Percentiles rank a stretch among this genome's conserved stretches.
Evolutionary conservation across 2,888 invertebrate species (phyloP).

Genomic region (Chaetoderma sp.): DNA sequence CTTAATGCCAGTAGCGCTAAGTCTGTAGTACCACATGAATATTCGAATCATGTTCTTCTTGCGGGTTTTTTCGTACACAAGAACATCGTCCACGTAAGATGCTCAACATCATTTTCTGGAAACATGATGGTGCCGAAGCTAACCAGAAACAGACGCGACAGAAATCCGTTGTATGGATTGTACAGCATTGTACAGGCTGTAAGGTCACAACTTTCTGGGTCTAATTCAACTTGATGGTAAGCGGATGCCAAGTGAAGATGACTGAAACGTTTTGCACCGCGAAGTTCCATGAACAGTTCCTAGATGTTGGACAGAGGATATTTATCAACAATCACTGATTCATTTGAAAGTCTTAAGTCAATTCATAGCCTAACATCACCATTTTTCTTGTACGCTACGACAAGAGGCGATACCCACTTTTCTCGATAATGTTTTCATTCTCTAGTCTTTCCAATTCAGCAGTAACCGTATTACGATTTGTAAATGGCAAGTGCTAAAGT

Average conservation of each 20-base stretch:
- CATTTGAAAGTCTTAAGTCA: slow-evolving; percentile 21
- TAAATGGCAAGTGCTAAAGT: background rate
- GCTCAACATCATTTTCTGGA: slow-evolving; percentile 29
- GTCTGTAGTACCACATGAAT: slow-evolving; percentile 13
- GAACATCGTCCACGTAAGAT: slow-evolving; percentile 36
- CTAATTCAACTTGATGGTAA: slow-evolving; percentile 37
- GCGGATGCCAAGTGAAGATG: slow-evolving; percentile 37
- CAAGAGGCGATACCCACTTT: background rate
- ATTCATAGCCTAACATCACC: slow-evolving; percentile 21
- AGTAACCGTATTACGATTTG: background rate
- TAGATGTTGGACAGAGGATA: slow-evolving; percentile 22
- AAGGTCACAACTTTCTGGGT: slow-evolving; percentile 11
- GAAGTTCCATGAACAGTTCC: slow-evolving; percentile 28
- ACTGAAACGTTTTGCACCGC: slow-evolving; percentile 28
- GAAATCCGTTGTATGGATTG: slow-evolving; percentile 30
- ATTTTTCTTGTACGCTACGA: slow-evolving; percentile 26
- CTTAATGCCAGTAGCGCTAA: slow-evolving; percentile 25
- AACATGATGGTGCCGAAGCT: slow-evolving; percentile 14
- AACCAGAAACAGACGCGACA: slow-evolving; percentile 25
- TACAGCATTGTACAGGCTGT: slow-evolving; percentile 32
- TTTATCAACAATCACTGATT: slow-evolving; percentile 7
- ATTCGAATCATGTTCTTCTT: slow-evolving; percentile 29
- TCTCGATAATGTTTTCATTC: background rate
- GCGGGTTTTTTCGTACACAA: slow-evolving; percentile 22
- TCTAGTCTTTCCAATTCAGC: background rate